phyloP scores from a whole-genome alignment of 1,140 invertebrate genomes.

The Leptinotarsa texana region DNA sequence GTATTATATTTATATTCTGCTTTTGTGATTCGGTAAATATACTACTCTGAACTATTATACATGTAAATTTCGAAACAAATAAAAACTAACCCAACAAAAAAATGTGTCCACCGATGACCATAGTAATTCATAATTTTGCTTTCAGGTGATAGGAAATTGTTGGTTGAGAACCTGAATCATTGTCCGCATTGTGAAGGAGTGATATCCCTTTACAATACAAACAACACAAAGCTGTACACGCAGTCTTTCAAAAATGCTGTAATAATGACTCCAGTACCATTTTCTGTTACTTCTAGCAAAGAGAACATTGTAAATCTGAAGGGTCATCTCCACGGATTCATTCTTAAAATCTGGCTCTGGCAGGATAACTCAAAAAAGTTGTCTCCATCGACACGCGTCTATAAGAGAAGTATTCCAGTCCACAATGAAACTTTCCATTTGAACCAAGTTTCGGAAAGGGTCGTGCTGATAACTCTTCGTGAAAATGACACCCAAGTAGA shows the following conservation, averaged over 20 bases:
- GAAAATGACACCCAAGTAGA: constrained; percentile 66
- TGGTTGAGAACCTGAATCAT: constrained; percentile 35
- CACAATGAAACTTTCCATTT: constrained; percentile 41
- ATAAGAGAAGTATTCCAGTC: constrained; percentile 31
- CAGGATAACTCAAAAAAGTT: constrained; percentile 49
- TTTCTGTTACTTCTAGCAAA: constrained; percentile 41
- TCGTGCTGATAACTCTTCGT: constrained; percentile 77
- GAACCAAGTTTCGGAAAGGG: constrained; percentile 64
- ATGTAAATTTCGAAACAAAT: too few relatives aligned
- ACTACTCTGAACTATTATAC: too few relatives aligned
- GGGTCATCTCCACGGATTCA: constrained; percentile 69
- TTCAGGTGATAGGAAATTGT: constrained; percentile 33
- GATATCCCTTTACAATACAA: constrained; percentile 34
- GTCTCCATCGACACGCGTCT: constrained; percentile 28
- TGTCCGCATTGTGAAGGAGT: constrained; percentile 42
- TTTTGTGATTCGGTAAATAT: too few relatives aligned
- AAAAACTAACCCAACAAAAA: too few relatives aligned
- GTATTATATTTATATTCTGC: too few relatives aligned
- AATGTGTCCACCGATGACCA: too few relatives aligned
- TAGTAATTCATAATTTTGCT: constrained; percentile 12
- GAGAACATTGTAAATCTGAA: constrained; percentile 54
- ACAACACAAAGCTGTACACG: constrained; percentile 32
- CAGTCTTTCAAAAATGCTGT: constrained; percentile 42
- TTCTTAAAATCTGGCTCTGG: constrained; percentile 82
- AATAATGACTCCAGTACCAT: constrained; percentile 47